These are phyloP conservation scores for Gymnorhina tibicen DNA, from an alignment of 2,113 vertebrate genomes.

Conservation along the genomic window DNA sequence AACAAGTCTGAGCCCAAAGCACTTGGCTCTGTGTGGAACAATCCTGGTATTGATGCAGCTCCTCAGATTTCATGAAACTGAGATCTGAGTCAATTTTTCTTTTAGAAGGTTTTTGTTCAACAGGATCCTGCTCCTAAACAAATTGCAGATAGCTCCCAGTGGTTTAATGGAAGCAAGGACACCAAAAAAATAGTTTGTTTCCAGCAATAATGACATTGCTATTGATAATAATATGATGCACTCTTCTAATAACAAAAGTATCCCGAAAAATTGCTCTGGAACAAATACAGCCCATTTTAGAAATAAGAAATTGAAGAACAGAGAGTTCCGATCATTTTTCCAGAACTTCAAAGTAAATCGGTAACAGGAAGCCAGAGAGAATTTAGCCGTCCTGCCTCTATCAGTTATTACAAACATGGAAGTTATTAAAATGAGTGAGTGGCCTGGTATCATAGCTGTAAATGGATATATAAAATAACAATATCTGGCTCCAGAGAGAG, in stretches of 20 bases:
- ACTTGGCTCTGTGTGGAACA: not conserved
- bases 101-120: not conserved
- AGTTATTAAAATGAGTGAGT: not conserved
- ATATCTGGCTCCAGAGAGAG: not conserved
- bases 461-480: not conserved
- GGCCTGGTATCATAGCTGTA: not conserved
- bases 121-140: not conserved
- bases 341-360: not conserved
- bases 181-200: not conserved
- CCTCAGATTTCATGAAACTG: not conserved
- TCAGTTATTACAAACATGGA: not conserved
- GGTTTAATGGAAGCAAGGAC: not conserved
- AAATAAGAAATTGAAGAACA: not conserved
- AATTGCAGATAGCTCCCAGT: not conserved
- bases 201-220: not conserved
- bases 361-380: not conserved
- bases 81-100: not conserved
- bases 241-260: not conserved
- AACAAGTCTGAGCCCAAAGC: not conserved
- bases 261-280: not conserved
- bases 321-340: not conserved
- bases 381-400: not conserved
- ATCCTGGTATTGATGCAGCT: not conserved
- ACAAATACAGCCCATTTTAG: not conserved
- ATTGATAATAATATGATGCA: not conserved